A percentile compares a stretch with the other conserved stretches of the same genome.
These are phyloP conservation scores for Julus scanicus DNA, from an alignment of 2,888 invertebrate genomes.

Conservation along the genomic window DNA sequence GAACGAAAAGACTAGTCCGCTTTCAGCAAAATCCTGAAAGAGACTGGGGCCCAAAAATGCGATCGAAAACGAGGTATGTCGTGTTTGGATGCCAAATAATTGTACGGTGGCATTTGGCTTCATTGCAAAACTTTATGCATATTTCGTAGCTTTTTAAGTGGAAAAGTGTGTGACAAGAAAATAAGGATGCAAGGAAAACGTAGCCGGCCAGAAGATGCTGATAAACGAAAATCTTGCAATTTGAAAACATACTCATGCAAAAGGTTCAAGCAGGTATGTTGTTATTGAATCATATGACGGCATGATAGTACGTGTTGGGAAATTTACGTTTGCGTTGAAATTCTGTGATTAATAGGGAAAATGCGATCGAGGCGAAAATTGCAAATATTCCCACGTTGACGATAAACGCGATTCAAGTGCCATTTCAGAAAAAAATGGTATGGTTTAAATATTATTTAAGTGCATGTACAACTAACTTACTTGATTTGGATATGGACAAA, in stretches of 20 bases:
- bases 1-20: slow-evolving; percentile 77
- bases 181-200: slow-evolving; percentile 59
- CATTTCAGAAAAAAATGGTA: not conserved
- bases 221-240: not conserved
- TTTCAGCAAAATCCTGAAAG: slow-evolving; percentile 89
- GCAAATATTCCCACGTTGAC: slow-evolving; percentile 53
- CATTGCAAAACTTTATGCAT: not conserved
- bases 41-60: slow-evolving; percentile 91
- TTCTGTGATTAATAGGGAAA: slow-evolving; percentile 52
- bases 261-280: slow-evolving; percentile 55
- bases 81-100: not conserved
- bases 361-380: slow-evolving; percentile 55
- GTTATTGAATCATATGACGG: not conserved
- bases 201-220: slow-evolving; percentile 45
- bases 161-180: slow-evolving; percentile 41
- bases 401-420: not conserved
- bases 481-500: no score
- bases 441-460: not conserved
- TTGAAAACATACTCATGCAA: slow-evolving; percentile 54
- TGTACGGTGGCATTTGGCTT: not conserved
- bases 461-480: not conserved
- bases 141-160: slow-evolving; percentile 37
- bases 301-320: no score
- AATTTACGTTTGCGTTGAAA: not conserved
- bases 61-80: slow-evolving; percentile 78